A percentile compares a stretch with the other conserved stretches of the same genome.
Evolutionary conservation across 2,113 vertebrate species (phyloP).

Genomic region (Cercocebus atys): DNA sequence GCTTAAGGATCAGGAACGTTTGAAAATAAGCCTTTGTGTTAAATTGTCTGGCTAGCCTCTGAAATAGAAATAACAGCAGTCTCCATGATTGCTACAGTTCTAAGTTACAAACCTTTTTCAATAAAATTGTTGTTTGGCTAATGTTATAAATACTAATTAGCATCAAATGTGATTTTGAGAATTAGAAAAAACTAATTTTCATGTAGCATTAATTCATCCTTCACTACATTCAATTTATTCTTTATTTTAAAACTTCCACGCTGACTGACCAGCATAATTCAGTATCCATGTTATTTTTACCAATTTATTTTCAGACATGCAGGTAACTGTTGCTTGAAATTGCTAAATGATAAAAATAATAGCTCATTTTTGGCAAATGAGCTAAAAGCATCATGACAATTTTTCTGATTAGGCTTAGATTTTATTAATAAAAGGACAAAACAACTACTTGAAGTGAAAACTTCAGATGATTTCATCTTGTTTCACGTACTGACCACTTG

Average conservation of each 20-base stretch:
- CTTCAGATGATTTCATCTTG: constrained; percentile 17
- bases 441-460: constrained; percentile 13
- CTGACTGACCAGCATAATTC: not conserved
- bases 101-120: constrained; percentile 21
- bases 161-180: constrained; percentile 5
- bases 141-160: constrained; percentile 37
- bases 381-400: constrained; percentile 25
- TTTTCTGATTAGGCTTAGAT: constrained; percentile 36
- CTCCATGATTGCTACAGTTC: not conserved
- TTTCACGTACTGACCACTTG: not conserved
- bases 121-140: constrained; percentile 4
- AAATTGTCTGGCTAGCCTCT: constrained; percentile 30
- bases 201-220: constrained; percentile 17
- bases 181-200: constrained; percentile 41
- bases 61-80: constrained; percentile 25
- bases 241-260: constrained; percentile 26
- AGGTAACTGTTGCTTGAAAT: constrained; percentile 30
- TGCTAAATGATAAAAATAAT: constrained; percentile 8
- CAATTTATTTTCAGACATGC: constrained; percentile 44
- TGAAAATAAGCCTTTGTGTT: constrained; percentile 56
- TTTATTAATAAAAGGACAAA: constrained; percentile 47
- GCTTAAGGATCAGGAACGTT: constrained; percentile 55
- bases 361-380: not conserved
- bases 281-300: constrained; percentile 20
- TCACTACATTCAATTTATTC: constrained; percentile 50